A percentile compares a stretch with the other conserved stretches of the same genome.
These are phyloP conservation scores for Perizoma affinitatum DNA, from an alignment of 2,888 invertebrate genomes.

Conservation along the genomic window DNA sequence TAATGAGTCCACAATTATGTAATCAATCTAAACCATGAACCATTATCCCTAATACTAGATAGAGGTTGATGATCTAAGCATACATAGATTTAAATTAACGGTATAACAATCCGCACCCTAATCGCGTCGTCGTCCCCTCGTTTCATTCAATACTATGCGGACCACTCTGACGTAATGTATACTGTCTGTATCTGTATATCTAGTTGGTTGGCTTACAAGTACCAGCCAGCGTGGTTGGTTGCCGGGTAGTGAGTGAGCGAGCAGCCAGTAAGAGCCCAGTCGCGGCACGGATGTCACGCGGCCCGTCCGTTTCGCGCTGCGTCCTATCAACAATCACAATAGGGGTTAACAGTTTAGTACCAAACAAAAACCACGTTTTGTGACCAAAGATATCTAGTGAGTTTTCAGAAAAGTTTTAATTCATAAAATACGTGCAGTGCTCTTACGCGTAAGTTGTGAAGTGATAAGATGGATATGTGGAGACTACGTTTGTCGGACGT, in stretches of 20 bases:
- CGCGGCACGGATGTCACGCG: slow-evolving; percentile 61
- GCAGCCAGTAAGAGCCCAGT: slow-evolving; percentile 65
- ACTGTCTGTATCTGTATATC: slow-evolving; percentile 46
- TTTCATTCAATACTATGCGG: slow-evolving; percentile 73
- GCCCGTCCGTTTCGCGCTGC: slow-evolving; percentile 38
- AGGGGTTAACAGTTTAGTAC: slow-evolving; percentile 21
- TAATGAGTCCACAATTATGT: too few species aligned
- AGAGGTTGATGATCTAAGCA: neutral
- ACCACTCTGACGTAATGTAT: slow-evolving; percentile 68
- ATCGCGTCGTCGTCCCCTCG: slow-evolving; percentile 44
- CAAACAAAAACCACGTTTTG: slow-evolving; percentile 32
- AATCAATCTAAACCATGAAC: too few species aligned
- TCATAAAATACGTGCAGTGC: slow-evolving; percentile 44
- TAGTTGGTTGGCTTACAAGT: slow-evolving; percentile 58
- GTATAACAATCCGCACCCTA: slow-evolving; percentile 36
- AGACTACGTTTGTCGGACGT: slow-evolving; percentile 67
- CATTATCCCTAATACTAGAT: too few species aligned
- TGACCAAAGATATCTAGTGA: slow-evolving; percentile 37
- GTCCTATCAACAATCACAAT: slow-evolving; percentile 25
- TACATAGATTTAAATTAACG: slow-evolving; percentile 26
- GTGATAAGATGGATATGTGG: slow-evolving; percentile 74
- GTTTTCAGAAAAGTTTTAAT: slow-evolving; percentile 41
- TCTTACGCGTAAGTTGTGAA: slow-evolving; percentile 62
- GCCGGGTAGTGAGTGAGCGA: slow-evolving; percentile 26
- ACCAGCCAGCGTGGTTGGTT: slow-evolving; percentile 33